Evolutionary conservation across 2,797 vertebrate genomes (phyloP).

Genomic region (Apogon talboti): DNA sequence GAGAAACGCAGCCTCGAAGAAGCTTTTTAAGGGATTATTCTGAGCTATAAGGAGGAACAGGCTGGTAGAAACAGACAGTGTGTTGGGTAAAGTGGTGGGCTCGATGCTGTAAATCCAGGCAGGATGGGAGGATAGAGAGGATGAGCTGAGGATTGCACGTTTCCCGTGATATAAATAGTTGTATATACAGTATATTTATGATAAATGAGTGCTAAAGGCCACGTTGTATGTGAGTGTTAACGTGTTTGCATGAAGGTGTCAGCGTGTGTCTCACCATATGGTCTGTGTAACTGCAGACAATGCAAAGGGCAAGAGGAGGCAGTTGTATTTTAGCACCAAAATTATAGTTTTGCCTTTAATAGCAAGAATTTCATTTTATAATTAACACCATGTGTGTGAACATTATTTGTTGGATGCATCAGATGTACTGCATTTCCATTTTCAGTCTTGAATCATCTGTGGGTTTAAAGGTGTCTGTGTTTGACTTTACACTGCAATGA

Average conservation of each 20-base stretch:
- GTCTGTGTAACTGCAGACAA: constrained; percentile 43
- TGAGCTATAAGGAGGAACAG: constrained; percentile 43
- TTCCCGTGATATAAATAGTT: constrained; percentile 51
- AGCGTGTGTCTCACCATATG: constrained; percentile 26
- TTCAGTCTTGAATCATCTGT: constrained; percentile 5
- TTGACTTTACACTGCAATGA: constrained; percentile 26
- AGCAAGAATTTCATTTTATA: background rate
- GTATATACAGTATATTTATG: constrained; percentile 39
- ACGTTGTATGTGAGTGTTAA: constrained; percentile 12
- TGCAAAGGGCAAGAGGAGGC: constrained; percentile 25
- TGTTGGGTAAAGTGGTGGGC: constrained; percentile 43
- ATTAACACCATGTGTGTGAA: background rate
- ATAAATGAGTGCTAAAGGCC: constrained; percentile 45
- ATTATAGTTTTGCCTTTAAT: background rate
- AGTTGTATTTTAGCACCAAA: constrained; percentile 9
- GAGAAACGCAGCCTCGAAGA: constrained; percentile 30
- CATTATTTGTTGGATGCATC: background rate
- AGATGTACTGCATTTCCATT: background rate
- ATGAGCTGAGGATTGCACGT: constrained; percentile 49
- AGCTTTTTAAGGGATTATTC: constrained; percentile 64
- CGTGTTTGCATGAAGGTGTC: too few species aligned
- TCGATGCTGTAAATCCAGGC: constrained; percentile 55
- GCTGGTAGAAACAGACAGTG: constrained; percentile 41
- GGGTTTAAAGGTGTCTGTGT: constrained; percentile 5
- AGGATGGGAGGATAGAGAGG: constrained; percentile 62